phyloP scores from a whole-genome alignment of 2,797 vertebrate species.

The Monodelphis domestica region DNA sequence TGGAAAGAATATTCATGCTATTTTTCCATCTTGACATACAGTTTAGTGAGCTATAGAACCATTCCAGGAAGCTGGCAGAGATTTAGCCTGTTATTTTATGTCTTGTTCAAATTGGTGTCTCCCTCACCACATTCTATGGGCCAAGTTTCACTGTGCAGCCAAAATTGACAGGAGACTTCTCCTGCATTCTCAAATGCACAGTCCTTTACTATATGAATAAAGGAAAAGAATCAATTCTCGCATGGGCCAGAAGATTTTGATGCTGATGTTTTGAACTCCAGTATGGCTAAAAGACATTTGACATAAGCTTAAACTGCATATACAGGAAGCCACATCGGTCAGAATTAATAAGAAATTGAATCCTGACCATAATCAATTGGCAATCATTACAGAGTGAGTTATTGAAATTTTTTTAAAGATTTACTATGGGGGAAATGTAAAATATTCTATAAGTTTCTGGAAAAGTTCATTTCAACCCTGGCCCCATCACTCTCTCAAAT shows the following conservation, averaged over 20 bases:
- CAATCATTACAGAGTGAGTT: not conserved
- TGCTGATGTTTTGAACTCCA: constrained; percentile 48
- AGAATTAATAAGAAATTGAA: constrained; percentile 38
- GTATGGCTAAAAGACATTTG: constrained; percentile 1
- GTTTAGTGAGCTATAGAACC: not conserved
- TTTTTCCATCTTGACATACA: constrained; percentile 19
- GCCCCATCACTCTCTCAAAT: not conserved
- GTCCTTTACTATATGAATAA: constrained; percentile 42
- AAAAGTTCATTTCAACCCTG: not conserved
- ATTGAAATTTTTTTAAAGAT: constrained; percentile 34
- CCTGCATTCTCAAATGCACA: constrained; percentile 30
- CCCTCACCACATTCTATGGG: not conserved
- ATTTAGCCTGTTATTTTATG: not conserved
- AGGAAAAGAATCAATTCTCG: constrained; percentile 33
- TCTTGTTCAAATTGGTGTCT: not conserved
- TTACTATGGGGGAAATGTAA: not conserved
- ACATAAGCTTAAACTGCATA: constrained; percentile 48
- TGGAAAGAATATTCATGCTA: constrained; percentile 21
- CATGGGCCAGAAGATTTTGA: constrained; percentile 20
- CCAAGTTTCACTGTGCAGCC: not conserved
- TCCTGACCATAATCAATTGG: constrained; percentile 42
- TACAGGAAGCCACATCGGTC: constrained; percentile 15
- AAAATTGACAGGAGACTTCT: constrained; percentile 7
- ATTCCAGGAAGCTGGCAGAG: not conserved
- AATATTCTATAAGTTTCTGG: not conserved